Evolutionary conservation across 2,113 vertebrate species (phyloP).

Genomic region (Odocoileus hemionus): DNA sequence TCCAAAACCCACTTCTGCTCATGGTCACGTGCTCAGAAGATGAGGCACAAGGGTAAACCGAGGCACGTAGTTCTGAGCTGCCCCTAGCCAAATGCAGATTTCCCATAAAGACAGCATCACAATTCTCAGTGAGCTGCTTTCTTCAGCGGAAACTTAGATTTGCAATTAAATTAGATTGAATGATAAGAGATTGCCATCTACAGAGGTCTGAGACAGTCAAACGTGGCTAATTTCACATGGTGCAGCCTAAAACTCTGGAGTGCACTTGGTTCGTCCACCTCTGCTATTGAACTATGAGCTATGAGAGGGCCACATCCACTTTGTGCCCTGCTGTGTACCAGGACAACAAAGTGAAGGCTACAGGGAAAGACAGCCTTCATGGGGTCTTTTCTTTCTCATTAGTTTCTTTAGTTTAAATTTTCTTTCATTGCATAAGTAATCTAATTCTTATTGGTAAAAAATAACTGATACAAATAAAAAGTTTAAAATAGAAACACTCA

Average conservation of each 20-base stretch:
- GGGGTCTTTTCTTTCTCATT: neutral
- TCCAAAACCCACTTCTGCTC: neutral
- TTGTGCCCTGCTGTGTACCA: neutral
- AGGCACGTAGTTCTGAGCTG: neutral
- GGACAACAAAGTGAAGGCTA: neutral
- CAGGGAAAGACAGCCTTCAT: neutral
- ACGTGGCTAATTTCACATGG: neutral
- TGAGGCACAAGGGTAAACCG: neutral
- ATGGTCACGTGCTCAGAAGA: neutral
- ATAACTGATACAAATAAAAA: neutral
- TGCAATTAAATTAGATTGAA: neutral
- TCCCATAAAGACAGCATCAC: neutral
- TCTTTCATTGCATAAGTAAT: neutral
- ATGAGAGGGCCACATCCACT: neutral
- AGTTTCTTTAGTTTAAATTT: neutral
- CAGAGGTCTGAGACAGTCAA: neutral
- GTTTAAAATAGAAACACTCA: neutral
- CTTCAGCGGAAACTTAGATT: neutral
- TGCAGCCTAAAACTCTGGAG: neutral
- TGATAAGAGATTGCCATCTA: neutral
- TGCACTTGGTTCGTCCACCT: fast-evolving
- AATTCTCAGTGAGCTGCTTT: neutral
- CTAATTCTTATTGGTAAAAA: neutral
- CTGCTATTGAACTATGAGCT: fast-evolving
- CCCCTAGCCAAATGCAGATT: neutral